These are phyloP conservation scores for Zelleria hepariella DNA, from an alignment of 2,888 invertebrate species.

Conservation along the genomic window DNA sequence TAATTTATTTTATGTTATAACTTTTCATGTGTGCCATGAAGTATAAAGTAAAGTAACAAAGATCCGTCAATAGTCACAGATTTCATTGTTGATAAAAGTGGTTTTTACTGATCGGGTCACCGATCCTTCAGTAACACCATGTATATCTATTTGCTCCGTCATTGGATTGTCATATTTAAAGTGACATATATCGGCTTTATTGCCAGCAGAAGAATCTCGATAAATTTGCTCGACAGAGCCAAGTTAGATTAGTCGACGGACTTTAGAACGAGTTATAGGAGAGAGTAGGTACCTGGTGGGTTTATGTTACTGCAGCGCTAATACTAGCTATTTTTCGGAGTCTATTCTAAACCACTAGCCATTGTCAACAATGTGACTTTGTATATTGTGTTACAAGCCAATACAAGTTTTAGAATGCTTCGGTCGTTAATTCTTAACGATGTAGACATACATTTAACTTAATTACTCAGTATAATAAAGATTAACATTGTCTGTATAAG, in stretches of 20 bases:
- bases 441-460: background rate
- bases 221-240: background rate
- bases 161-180: conserved; percentile 67
- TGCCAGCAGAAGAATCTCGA: conserved; percentile 14
- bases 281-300: background rate
- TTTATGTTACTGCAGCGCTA: background rate
- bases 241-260: background rate
- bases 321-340: background rate
- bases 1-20: too few species aligned
- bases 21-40: too few species aligned
- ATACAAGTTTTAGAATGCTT: background rate
- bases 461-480: background rate
- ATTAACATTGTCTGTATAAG: background rate
- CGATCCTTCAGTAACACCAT: too few species aligned
- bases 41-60: too few species aligned
- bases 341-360: background rate
- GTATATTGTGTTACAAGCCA: background rate
- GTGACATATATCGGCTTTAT: conserved; percentile 40
- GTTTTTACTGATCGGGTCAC: too few species aligned
- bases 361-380: background rate
- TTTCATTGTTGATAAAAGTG: too few species aligned
- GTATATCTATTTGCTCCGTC: conserved; percentile 23
- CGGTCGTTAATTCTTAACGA: background rate
- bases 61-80: too few species aligned
- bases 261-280: background rate